phyloP scores from a whole-genome alignment of 1,140 invertebrate species.

The Drosophila rufa region DNA sequence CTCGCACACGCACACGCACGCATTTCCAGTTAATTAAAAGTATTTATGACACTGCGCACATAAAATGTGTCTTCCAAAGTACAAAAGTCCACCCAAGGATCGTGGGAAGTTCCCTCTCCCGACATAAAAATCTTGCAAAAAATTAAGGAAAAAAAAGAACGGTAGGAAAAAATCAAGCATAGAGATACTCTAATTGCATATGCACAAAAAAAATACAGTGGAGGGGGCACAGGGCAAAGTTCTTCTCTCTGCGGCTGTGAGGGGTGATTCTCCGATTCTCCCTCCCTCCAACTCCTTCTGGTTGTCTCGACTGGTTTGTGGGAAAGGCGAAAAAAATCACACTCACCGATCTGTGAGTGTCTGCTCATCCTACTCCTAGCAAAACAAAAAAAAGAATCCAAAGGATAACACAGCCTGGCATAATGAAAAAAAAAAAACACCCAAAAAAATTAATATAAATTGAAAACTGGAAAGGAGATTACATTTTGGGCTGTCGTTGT shows the following conservation, averaged over 20 bases:
- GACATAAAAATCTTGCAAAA: slow-evolving; percentile 31
- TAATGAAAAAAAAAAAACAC: slow-evolving; percentile 21
- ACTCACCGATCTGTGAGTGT: slow-evolving; percentile 37
- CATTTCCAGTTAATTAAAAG: slow-evolving; percentile 79
- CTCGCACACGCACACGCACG: slow-evolving; percentile 29
- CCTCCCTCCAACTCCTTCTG: slow-evolving; percentile 6
- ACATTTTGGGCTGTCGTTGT: slow-evolving; percentile 16
- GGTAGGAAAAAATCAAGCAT: slow-evolving; percentile 41
- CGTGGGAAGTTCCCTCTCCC: slow-evolving; percentile 72
- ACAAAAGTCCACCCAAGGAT: slow-evolving; percentile 76
- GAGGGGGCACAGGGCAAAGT: slow-evolving; percentile 34
- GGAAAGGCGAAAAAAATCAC: slow-evolving; percentile 45
- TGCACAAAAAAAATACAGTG: slow-evolving; percentile 3
- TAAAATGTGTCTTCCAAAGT: slow-evolving; percentile 59
- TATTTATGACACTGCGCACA: slow-evolving; percentile 72
- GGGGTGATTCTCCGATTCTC: slow-evolving; percentile 23
- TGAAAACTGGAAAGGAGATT: slow-evolving; percentile 53
- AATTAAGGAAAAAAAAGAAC: slow-evolving; percentile 6
- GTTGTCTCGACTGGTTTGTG: slow-evolving; percentile 43
- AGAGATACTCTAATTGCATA: slow-evolving; percentile 58
- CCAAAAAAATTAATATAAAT: slow-evolving; percentile 39
- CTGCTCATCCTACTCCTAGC: not conserved
- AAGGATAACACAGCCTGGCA: slow-evolving; percentile 34
- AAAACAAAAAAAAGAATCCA: slow-evolving; percentile 6
- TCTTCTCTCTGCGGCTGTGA: slow-evolving; percentile 21